phyloP scores from a whole-genome alignment of 1,140 invertebrate species.

The Papilio aristodemus region DNA sequence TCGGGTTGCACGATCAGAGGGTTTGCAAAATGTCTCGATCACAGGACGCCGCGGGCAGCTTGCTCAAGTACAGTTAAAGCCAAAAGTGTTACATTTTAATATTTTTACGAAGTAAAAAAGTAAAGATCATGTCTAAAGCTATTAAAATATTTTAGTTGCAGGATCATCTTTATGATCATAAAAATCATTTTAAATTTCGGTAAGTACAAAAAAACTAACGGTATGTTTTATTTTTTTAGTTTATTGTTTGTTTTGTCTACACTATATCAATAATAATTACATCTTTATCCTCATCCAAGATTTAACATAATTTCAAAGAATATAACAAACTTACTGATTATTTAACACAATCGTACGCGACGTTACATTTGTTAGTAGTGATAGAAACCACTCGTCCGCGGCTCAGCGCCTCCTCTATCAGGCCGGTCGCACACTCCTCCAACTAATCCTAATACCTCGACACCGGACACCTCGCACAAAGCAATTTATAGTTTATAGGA shows the following conservation, averaged over 20 bases:
- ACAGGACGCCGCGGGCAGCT: constrained; percentile 43
- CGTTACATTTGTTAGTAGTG: constrained; percentile 3
- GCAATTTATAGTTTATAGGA: constrained; percentile 14
- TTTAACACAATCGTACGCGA: not conserved
- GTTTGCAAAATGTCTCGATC: constrained; percentile 45
- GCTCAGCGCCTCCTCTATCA: not conserved
- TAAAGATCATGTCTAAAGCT: too few relatives aligned
- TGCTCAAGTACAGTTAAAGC: constrained; percentile 27
- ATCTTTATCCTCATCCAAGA: too few relatives aligned
- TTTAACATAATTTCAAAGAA: too few relatives aligned
- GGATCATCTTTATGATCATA: too few relatives aligned
- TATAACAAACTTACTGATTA: too few relatives aligned
- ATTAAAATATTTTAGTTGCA: too few relatives aligned
- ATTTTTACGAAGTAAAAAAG: too few relatives aligned
- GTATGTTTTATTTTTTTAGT: too few relatives aligned
- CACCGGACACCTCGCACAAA: constrained; percentile 5
- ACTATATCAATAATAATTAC: too few relatives aligned
- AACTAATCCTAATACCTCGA: constrained; percentile 11
- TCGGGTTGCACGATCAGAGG: constrained; percentile 28
- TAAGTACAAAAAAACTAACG: too few relatives aligned
- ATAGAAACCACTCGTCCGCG: constrained; percentile 9
- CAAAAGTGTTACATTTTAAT: constrained; percentile 14
- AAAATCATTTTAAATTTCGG: too few relatives aligned
- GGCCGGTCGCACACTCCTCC: not conserved
- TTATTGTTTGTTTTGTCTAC: too few relatives aligned